Evolutionary conservation across 2,113 vertebrate genomes (phyloP).

Genomic region (Symphodus melops): DNA sequence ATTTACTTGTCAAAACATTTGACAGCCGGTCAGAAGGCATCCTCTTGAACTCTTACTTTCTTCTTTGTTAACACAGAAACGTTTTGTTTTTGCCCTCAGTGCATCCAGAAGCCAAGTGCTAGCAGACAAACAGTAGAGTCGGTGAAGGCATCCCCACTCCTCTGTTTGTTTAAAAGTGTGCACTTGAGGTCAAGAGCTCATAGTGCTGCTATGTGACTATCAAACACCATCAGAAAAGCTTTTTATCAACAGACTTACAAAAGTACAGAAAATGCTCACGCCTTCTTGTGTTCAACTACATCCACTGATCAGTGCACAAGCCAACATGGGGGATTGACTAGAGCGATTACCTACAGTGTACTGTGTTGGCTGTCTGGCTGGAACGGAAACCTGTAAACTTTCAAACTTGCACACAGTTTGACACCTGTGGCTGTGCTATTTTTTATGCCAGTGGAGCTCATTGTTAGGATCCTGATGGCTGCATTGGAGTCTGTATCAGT

Average conservation of each 20-base stretch:
- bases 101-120: no score
- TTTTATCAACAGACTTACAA: no score
- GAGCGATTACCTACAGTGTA: background rate
- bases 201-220: no score
- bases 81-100: background rate
- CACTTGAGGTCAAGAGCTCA: no score
- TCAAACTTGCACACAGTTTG: slow-evolving; percentile 20
- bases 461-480: background rate
- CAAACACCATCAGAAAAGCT: no score
- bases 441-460: background rate
- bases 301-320: slow-evolving; percentile 1
- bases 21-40: slow-evolving; percentile 82
- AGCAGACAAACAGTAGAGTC: no score
- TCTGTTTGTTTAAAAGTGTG: no score
- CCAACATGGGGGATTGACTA: background rate
- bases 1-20: slow-evolving; percentile 85
- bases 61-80: background rate
- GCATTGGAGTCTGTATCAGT: background rate
- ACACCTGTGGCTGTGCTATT: slow-evolving; percentile 36
- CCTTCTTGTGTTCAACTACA: no score
- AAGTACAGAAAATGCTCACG: no score
- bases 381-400: slow-evolving; percentile 25
- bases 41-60: slow-evolving; percentile 79
- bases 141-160: no score
- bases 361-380: slow-evolving; percentile 11